Evolutionary conservation across 2,113 vertebrate genomes (phyloP), one percentile per base, ranked within the genome.

Genomic region (Pterocles orientalis): DNA sequence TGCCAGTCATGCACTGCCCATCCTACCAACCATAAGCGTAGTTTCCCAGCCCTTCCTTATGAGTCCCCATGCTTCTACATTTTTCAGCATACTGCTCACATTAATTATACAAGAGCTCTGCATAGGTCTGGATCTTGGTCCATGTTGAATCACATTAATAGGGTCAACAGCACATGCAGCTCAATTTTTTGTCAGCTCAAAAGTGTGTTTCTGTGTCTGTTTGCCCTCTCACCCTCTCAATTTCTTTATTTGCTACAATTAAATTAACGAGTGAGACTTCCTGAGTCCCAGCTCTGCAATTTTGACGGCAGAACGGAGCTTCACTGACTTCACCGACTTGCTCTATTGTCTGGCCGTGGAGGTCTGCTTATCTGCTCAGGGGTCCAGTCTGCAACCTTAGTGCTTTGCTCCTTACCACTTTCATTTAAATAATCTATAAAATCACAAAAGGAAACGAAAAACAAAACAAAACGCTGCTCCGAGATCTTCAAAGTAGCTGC

Each of bases 101-200:
- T 62, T 36, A 54, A 73, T 86, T 94, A 92, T 86, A 81, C 76
- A 70, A 80, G 88, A 82, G 31, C 70, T 89, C 75, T 90, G 88
- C 57, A 31, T 9, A 60, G 68, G 70, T 85, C 82, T 76, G 75
- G 87, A 92, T 79, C 39, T 54, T 81, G 39, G 25, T 47, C 58
- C 81, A 10, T 21, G 12, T 39, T 73, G 60, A 90, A 88, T 61
- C 41, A 80, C 23, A 36, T 51, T 56, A 95, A 82, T 14, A 88
- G 20, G 64, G 19, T 43, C 17, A 92, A 89, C 31, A 94, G 19
- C 43, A 76, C 45, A 60, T 3, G 17, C 20, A 76, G 53, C 16
- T 82, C 62, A 19, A 12, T 33, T 31, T 56, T 83, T 78, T 66
- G n/a, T 56, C 56, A 88, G n/a, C 45, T 85, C 23, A 12, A 24